phyloP scores from a whole-genome alignment of 2,113 vertebrate genomes.

The Sylvia atricapilla region DNA sequence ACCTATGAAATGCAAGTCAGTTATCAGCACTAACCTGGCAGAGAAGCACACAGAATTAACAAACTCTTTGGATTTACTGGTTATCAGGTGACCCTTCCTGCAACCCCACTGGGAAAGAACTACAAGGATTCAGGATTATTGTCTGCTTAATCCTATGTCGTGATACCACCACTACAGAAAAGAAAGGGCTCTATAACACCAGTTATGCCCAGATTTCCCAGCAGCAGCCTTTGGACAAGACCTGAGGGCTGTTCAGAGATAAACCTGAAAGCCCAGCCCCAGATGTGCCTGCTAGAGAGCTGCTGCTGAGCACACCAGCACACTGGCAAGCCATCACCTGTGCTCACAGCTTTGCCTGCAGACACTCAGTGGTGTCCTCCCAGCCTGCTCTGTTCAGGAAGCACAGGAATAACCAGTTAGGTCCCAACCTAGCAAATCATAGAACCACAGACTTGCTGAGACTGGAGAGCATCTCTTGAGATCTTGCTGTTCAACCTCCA shows the following conservation, averaged over 20 bases:
- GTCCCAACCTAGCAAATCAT: background rate
- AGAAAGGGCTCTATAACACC: background rate
- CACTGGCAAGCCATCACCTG: background rate
- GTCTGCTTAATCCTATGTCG: background rate
- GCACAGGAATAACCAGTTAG: background rate
- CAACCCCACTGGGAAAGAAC: background rate
- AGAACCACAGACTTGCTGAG: background rate
- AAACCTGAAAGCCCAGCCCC: background rate
- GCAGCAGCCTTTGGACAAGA: background rate
- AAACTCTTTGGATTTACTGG: background rate
- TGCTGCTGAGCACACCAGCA: background rate
- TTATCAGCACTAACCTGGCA: background rate
- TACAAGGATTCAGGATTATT: background rate
- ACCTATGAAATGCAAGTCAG: slow-evolving; percentile 70
- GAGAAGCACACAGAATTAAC: background rate
- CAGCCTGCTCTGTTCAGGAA: background rate
- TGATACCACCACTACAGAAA: background rate
- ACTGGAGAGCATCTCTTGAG: background rate
- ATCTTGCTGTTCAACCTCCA: background rate
- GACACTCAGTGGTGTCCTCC: background rate
- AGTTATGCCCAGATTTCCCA: background rate
- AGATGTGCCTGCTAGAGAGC: background rate
- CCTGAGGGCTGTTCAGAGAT: background rate
- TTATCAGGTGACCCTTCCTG: background rate
- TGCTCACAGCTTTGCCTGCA: background rate